Conservation (phyloP, 2,113 vertebrate genomes). For the Grallaria varia region DNA sequence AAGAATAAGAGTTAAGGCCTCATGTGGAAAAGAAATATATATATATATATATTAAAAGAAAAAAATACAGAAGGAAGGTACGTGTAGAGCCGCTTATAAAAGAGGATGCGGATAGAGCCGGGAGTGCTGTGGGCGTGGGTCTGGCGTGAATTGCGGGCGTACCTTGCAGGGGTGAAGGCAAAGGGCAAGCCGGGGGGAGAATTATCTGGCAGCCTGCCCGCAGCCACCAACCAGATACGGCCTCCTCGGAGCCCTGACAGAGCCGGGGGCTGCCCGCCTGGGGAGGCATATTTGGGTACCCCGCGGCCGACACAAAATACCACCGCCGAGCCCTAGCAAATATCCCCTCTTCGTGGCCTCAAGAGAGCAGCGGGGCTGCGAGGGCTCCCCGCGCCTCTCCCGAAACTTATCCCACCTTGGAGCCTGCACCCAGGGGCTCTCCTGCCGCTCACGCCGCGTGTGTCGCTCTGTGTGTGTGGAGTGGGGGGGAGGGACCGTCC, state of each 20-base stretch:
- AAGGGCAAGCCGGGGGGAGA: neutral
- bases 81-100: neutral
- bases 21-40: rapidly evolving
- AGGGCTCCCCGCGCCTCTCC: neutral
- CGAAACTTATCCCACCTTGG: neutral
- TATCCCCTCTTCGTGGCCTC: neutral
- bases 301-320: neutral
- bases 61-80: neutral
- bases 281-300: neutral
- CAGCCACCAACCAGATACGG: neutral
- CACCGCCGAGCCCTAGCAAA: neutral
- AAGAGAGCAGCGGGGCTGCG: neutral
- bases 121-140: neutral
- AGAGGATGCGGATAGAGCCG: neutral
- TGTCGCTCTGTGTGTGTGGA: neutral
- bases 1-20: neutral
- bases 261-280: neutral
- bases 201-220: neutral
- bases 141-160: neutral
- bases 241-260: neutral
- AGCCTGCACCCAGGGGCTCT: neutral
- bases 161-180: neutral
- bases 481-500: neutral
- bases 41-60: too few relatives aligned
- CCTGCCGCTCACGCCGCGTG: neutral